Evolutionary conservation across 1,140 invertebrate species (phyloP), one percentile per base, ranked within the genome.

Genomic region (Drosophila erecta): DNA sequence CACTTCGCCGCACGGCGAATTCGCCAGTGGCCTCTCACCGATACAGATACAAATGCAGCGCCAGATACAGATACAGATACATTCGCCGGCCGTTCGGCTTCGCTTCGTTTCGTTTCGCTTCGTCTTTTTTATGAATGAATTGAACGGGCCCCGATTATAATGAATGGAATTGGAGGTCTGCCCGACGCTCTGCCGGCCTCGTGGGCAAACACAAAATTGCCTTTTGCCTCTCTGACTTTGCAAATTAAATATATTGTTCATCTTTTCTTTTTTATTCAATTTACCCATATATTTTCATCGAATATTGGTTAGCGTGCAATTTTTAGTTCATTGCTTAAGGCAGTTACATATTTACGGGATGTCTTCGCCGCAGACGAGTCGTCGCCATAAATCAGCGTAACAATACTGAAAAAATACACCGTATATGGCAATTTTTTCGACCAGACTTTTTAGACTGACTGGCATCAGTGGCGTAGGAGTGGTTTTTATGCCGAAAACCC

Each of bases 71-170:
- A 62, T 24, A 66, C 62, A 66, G 58, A 66, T 66, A 35, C 46
- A 64, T 22, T 64, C 59, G 64, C 64, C 64, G 46, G 55, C 27
- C 53, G 43, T 54, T 74, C 57, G 59, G 33, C 54, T 61, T 66
- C 51, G 51, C 53, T 59, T 65, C 75, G 81, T 76, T 81, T 71
- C 76, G 75, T 75, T 86, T 81, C 74, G 70, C 78, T 86, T 64
- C 71, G 71, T 70, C 72, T 81, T 89, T 87, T 87, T 89, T 87
- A 87, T 87, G 84, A 87, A 87, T 87, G 84, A 87, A 87, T 56
- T 65, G 72, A 84, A 64, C 76, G 74, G 69, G 40, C 40, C 55
- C 24, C 60, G 64, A 78, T 81, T 85, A 85, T 85, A 85, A 85
- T 85, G 81, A 85, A 85, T 85, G 81, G 76, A 84, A 67, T 64